A percentile compares a stretch with the other conserved stretches of the same genome.
These are phyloP conservation scores for Hybognathus amarus DNA, from an alignment of 2,797 vertebrate genomes.

Conservation along the genomic window DNA sequence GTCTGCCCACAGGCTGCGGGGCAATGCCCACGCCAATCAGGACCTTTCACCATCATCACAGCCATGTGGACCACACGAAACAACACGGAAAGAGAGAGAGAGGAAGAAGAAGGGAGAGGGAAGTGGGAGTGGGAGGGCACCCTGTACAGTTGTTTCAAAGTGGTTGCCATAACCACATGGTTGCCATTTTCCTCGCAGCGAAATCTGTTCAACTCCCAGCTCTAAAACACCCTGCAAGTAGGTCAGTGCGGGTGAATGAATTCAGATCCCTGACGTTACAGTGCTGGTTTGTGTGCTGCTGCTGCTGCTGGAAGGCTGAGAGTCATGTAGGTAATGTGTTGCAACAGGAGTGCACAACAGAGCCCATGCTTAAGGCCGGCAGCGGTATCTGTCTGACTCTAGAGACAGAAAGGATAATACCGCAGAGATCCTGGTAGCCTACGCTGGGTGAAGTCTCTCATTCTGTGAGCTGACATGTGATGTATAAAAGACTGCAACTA, in stretches of 20 bases:
- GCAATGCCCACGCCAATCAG: slow-evolving; percentile 65
- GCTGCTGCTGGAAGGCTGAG: slow-evolving; percentile 40
- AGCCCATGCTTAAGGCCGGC: slow-evolving; percentile 21
- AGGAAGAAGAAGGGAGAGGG: slow-evolving; percentile 26
- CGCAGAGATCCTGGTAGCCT: slow-evolving; percentile 21
- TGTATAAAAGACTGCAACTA: slow-evolving; percentile 1
- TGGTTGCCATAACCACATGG: slow-evolving; percentile 59
- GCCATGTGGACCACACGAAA: slow-evolving; percentile 55
- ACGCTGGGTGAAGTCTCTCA: neutral
- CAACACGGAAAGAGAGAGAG: slow-evolving; percentile 35
- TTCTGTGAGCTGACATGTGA: neutral
- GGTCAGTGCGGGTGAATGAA: slow-evolving; percentile 66
- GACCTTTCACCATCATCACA: slow-evolving; percentile 57
- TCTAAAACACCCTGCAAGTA: slow-evolving; percentile 63
- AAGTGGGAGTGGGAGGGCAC: slow-evolving; percentile 54
- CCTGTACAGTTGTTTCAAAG: slow-evolving; percentile 56
- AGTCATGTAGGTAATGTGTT: slow-evolving; percentile 32
- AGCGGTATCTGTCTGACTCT: neutral
- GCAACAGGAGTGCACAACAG: slow-evolving; percentile 22
- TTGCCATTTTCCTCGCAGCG: slow-evolving; percentile 55
- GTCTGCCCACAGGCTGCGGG: slow-evolving; percentile 59
- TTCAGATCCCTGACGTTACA: slow-evolving; percentile 57
- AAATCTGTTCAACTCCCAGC: slow-evolving; percentile 59
- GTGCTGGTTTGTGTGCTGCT: slow-evolving; percentile 40
- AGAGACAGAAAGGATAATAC: slow-evolving; percentile 30